Conservation (phyloP, 2,797 vertebrate species). For the Erethizon dorsatum region DNA sequence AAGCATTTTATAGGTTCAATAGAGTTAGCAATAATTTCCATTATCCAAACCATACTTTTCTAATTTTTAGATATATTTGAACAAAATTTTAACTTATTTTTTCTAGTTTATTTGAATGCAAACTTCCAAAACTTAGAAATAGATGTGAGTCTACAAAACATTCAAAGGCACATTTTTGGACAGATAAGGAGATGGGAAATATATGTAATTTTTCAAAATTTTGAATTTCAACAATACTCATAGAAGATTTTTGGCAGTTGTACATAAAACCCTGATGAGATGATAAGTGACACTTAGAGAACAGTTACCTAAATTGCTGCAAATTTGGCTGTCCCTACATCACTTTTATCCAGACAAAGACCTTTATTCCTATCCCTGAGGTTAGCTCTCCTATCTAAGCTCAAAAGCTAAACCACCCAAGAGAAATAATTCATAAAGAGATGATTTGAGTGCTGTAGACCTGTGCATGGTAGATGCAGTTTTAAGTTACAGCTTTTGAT, state of each 20-base stretch:
- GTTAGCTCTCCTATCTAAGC: not conserved
- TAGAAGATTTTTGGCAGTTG: not conserved
- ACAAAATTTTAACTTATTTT: not conserved
- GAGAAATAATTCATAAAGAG: not conserved
- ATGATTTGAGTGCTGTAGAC: not conserved
- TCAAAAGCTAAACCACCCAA: not conserved
- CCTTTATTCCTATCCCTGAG: not conserved
- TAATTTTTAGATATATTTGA: not conserved
- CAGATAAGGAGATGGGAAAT: not conserved
- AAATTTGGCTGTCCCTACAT: not conserved
- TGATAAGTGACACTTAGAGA: not conserved
- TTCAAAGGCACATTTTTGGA: not conserved
- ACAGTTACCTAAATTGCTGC: not conserved
- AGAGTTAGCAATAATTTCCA: not conserved
- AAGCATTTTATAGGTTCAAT: not conserved
- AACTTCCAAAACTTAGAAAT: not conserved
- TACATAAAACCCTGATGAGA: not conserved
- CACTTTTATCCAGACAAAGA: not conserved
- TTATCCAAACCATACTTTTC: not conserved
- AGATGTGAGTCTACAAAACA: not conserved
- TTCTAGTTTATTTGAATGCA: not conserved
- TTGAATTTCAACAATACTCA: not conserved
- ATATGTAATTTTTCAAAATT: constrained; percentile 7
- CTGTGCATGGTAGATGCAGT: not conserved
- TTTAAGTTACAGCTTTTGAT: not conserved